phyloP scores from a whole-genome alignment of 2,113 vertebrate species.

The Tachuris rubrigastra region DNA sequence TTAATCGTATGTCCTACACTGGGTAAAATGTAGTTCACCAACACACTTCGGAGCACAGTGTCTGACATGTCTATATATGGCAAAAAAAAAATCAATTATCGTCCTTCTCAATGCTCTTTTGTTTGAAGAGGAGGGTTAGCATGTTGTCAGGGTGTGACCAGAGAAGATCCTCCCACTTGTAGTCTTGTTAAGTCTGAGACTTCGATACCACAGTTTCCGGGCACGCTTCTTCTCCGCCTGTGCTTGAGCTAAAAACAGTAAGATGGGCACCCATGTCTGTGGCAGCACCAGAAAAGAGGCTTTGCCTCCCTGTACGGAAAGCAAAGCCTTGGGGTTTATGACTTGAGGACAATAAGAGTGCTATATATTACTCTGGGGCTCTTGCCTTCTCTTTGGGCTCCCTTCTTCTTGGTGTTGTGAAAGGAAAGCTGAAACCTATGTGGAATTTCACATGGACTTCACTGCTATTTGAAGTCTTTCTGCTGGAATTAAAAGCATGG shows the following conservation, averaged over 20 bases:
- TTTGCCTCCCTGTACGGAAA: not conserved
- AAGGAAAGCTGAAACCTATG: not conserved
- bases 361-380: accelerated
- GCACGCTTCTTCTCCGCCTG: not conserved
- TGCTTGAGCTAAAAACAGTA: not conserved
- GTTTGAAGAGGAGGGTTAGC: not conserved
- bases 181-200: not conserved
- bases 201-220: not conserved
- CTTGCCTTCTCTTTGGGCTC: not conserved
- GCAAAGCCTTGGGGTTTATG: not conserved
- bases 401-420: not conserved
- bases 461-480: slow-evolving; percentile 1
- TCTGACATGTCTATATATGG: not conserved
- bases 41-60: not conserved
- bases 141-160: not conserved
- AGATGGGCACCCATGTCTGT: not conserved
- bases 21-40: not conserved
- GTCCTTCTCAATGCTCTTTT: not conserved
- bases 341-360: not conserved
- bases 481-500: not conserved
- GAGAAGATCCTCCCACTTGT: not conserved
- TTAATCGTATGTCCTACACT: not conserved
- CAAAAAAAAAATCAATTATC: not conserved
- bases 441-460: not conserved
- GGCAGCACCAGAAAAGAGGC: not conserved